A percentile compares a stretch with the other conserved stretches of the same genome.
Evolutionary conservation across 64 coral and sea anemone genomes (phyloP).

Genomic region (Dendronephthya gigantea): DNA sequence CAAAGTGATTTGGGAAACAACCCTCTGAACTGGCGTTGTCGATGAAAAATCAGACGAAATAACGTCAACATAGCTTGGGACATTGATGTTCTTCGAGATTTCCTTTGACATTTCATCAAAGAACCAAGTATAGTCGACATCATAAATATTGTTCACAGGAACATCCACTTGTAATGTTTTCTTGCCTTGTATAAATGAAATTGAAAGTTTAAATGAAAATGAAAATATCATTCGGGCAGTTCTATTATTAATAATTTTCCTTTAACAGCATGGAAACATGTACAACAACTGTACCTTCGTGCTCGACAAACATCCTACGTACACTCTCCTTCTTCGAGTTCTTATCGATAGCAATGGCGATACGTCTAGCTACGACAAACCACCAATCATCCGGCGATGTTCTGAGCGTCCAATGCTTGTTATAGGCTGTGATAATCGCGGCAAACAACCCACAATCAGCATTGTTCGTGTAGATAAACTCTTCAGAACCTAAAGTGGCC

Average conservation of each 20-base stretch:
- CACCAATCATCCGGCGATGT: constrained; percentile 82
- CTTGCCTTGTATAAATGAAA: constrained; percentile 12
- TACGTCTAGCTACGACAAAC: constrained; percentile 48
- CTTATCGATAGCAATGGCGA: constrained; percentile 40
- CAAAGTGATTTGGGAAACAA: constrained; percentile 72
- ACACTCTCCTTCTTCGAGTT: constrained; percentile 40
- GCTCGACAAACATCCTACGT: constrained; percentile 55
- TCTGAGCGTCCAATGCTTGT: constrained; percentile 53
- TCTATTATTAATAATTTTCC: too few relatives aligned
- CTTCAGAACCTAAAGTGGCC: constrained; percentile 40
- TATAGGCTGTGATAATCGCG: constrained; percentile 47
- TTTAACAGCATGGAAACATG: too few relatives aligned
- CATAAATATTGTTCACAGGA: constrained; percentile 10
- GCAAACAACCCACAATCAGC: constrained; percentile 50
- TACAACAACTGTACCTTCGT: constrained; percentile 46
- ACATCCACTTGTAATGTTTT: constrained; percentile 40
- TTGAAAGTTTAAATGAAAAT: too few relatives aligned
- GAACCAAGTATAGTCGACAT: constrained; percentile 48
- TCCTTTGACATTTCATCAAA: constrained; percentile 44
- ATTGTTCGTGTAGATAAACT: constrained; percentile 18
- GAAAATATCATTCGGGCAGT: too few relatives aligned
- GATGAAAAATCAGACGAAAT: constrained; percentile 56
- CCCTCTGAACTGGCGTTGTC: constrained; percentile 46
- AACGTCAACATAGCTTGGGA: constrained; percentile 61
- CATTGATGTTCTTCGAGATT: constrained; percentile 46